Percentiles rank a stretch among this genome's conserved stretches.
phyloP scores from a whole-genome alignment of 1,140 invertebrate species.

The Cydia strobilella region DNA sequence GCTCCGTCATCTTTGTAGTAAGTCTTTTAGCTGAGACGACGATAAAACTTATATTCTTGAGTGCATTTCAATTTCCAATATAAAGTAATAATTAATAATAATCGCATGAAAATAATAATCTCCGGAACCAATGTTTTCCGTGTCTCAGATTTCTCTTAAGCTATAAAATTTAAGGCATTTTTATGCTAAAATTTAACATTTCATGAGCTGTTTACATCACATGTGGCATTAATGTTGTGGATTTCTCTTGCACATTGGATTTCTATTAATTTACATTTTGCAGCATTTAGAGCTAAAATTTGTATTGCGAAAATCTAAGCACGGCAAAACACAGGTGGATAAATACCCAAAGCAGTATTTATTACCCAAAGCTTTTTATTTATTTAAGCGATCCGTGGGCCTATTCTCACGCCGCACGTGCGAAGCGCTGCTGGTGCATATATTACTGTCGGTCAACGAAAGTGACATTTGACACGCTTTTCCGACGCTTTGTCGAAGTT shows the following conservation, averaged over 20 bases:
- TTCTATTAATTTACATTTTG: background rate
- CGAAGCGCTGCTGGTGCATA: background rate
- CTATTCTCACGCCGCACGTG: constrained; percentile 8
- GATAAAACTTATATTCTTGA: background rate
- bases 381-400: background rate
- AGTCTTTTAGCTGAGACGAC: background rate
- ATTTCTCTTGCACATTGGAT: background rate
- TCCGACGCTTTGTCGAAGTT: constrained; percentile 18
- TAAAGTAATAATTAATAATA: background rate
- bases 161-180: background rate
- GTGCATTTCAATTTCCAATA: background rate
- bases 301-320: too few relatives aligned
- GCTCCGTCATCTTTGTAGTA: background rate
- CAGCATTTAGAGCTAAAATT: background rate
- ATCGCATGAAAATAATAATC: background rate
- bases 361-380: background rate
- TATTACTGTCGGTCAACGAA: constrained; percentile 43
- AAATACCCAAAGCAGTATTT: background rate
- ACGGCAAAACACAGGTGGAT: too few relatives aligned
- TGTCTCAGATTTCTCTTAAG: background rate
- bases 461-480: constrained; percentile 55
- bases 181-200: background rate
- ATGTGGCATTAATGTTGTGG: background rate
- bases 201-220: background rate
- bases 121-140: background rate